phyloP scores from a whole-genome alignment of 2,797 vertebrate species.

The Sitta carolinensis region DNA sequence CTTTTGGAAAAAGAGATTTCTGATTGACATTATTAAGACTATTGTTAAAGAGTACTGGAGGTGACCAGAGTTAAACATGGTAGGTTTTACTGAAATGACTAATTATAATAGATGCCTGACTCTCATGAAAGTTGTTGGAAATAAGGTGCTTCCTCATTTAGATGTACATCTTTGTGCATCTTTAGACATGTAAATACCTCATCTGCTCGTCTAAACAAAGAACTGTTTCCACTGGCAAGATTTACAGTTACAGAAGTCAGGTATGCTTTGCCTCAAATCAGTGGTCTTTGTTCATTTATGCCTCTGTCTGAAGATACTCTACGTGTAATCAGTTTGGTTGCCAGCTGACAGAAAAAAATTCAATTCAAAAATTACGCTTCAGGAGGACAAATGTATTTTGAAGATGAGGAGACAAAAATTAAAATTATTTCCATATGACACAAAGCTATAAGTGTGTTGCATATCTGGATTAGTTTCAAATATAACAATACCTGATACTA shows the following conservation, averaged over 20 bases:
- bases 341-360: slow-evolving; percentile 44
- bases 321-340: slow-evolving; percentile 31
- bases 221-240: background rate
- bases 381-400: slow-evolving; percentile 44
- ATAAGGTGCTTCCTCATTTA: background rate
- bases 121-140: background rate
- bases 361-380: slow-evolving; percentile 5
- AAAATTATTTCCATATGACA: slow-evolving; percentile 34
- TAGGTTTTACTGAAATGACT: background rate
- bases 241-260: background rate
- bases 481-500: slow-evolving; percentile 43
- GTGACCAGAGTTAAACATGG: background rate
- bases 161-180: background rate
- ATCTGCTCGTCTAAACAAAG: background rate
- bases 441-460: background rate
- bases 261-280: background rate
- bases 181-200: background rate
- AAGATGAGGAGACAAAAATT: slow-evolving; percentile 30
- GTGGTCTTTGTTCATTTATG: background rate
- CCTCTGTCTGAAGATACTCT: background rate
- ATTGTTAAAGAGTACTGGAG: background rate
- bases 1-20: slow-evolving; percentile 20
- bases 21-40: background rate
- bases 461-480: slow-evolving; percentile 24
- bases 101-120: background rate